Base-by-base conservation (phyloP, 2,888 invertebrate species). In the Ormyrus labotus region DNA sequence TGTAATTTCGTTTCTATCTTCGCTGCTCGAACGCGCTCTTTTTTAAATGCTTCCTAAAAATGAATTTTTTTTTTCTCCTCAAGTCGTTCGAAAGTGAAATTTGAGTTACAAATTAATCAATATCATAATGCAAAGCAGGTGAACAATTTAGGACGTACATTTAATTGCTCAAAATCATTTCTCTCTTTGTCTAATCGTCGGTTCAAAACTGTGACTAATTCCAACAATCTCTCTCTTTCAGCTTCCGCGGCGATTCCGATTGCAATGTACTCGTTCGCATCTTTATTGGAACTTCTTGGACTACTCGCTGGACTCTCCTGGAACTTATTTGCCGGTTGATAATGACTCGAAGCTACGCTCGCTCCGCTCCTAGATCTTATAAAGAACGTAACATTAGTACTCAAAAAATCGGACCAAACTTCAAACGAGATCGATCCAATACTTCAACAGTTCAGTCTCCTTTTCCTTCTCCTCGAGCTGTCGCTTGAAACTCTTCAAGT, bases 141-240 rank as follows among this genome's bases (percentile, higher is more conserved):
- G 7, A 34, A 50, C 13, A 53, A 61, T 53, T 61, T 72, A 45
- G 64, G 61, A 58, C 83, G 81, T 80, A 89, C 89, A 5, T 84
- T 82, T 57, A 88, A 64, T n/a, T 82, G 83, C 48, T 87, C 87
- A 5, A 79, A 81, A 0, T 90, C 88, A n/a, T 87, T 88, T 81
- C 92, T 88, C 87, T 94, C 95, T 7, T 90, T 87, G 71, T 94
- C 93, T 57, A 95, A 84, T 82, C 94, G 92, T 50, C 91, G 91
- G 84, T 94, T 94, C 58, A 94, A 89, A 0, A 92, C 91, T 6
- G 92, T 90, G 0, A 94, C 91, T 63, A 95, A 87, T 78, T 94
- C 94, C 2, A 94, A 88, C 5, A 95, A 88, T 68, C 93, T 91
- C 79, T 93, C 91, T 13, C 93, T 92, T 90, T 95, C 95, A 64